These are phyloP conservation scores for Carposina sasakii DNA, from an alignment of 1,140 invertebrate genomes.

Conservation along the genomic window DNA sequence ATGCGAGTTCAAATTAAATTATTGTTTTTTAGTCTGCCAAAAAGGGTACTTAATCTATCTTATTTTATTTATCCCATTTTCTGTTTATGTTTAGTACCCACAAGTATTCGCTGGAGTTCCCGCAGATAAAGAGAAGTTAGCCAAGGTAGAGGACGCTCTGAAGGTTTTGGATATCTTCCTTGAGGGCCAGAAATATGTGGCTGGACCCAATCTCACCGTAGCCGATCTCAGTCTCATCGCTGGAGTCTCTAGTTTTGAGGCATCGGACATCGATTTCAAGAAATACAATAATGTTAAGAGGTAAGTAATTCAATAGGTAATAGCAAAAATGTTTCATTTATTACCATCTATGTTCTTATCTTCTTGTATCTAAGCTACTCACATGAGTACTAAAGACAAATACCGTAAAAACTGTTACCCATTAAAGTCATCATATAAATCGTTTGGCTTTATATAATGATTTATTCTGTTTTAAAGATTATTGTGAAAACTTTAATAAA, in stretches of 20 bases:
- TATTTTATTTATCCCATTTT: no score
- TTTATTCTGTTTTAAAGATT: no score
- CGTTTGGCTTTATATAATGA: no score
- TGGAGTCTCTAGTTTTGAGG: constrained; percentile 78
- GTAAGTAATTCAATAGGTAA: constrained; percentile 31
- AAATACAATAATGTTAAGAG: constrained; percentile 79
- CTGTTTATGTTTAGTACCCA: constrained; percentile 81
- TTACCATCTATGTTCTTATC: background rate
- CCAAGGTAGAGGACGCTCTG: constrained; percentile 77
- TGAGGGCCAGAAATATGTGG: constrained; percentile 76
- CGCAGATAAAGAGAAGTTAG: constrained; percentile 76
- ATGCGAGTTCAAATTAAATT: no score
- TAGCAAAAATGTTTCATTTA: background rate
- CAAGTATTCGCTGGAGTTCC: constrained; percentile 77
- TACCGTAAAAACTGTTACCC: no score
- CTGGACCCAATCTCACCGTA: constrained; percentile 80
- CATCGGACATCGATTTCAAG: constrained; percentile 76
- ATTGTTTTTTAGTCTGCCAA: no score
- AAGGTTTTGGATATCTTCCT: constrained; percentile 80
- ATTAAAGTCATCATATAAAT: no score
- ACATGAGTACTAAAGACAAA: no score
- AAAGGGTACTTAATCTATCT: no score
- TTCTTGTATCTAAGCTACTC: no score
- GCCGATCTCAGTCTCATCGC: constrained; percentile 79
- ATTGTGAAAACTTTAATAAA: no score